phyloP scores from a whole-genome alignment of 2,113 vertebrate species.

The Trichechus manatus region DNA sequence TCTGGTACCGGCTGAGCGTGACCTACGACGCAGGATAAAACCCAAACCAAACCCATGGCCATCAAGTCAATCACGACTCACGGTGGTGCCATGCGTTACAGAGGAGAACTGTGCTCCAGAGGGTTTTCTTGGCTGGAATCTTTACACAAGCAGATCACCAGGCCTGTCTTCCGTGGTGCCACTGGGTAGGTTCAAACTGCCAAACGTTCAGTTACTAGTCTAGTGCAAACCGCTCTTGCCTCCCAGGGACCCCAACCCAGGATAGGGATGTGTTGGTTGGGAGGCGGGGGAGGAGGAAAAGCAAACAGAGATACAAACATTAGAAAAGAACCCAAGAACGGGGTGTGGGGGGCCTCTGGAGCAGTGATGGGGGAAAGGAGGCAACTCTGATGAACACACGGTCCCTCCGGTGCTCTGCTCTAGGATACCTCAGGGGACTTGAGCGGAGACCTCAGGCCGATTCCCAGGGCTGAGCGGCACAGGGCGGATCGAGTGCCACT shows the following conservation, averaged over 20 bases:
- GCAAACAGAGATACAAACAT: neutral
- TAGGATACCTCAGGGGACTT: neutral
- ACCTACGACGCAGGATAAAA: conserved; percentile 81
- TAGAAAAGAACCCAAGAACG: neutral
- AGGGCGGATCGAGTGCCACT: neutral
- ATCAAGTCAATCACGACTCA: neutral
- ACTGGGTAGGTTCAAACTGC: neutral
- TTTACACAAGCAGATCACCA: neutral
- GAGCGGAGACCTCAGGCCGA: neutral
- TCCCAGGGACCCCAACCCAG: neutral
- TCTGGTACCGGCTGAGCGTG: conserved; percentile 88
- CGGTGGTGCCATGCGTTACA: neutral
- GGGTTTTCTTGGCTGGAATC: neutral
- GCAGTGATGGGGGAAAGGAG: neutral
- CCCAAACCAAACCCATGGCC: neutral
- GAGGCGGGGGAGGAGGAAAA: neutral
- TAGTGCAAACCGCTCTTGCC: neutral
- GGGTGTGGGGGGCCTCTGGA: neutral
- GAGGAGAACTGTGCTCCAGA: neutral
- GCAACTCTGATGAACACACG: accelerated
- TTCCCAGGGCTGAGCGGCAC: neutral
- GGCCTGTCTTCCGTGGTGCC: neutral
- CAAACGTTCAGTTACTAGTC: neutral
- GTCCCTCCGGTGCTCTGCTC: neutral
- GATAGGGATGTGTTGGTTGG: neutral